Evolutionary conservation across 2,888 invertebrate species (phyloP), one percentile per base, ranked within the genome.

Genomic region (Polyploca ridens): DNA sequence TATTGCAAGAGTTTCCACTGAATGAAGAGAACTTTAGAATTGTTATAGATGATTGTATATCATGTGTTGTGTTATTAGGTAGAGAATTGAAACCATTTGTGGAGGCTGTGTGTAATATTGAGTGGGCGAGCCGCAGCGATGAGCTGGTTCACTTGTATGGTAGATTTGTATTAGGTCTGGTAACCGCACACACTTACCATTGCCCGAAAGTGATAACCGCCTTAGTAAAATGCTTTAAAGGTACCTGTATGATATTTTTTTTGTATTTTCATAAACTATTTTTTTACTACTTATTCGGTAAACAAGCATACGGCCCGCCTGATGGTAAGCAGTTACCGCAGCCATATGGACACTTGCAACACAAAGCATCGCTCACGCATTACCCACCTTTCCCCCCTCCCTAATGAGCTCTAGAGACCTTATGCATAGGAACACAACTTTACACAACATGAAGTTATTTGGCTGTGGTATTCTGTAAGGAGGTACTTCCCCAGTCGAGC

Each of bases 101-200:
- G 1, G 89, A 91, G 68, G 79, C 83, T 14, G 75, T 93, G 64
- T 91, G 90, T 72, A 84, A 82, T 65, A 75, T 94, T 46, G 88
- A 93, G 64, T 94, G 94, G 94, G 78, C 82, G 0, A 79, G 70
- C 57, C 78, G 93, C 38, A 83, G 82, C 63, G 84, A 87, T 7
- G 84, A 86, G 58, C 71, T 90, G 3, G 87, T 92, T 8, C 82
- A 86, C 10, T 64, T 92, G 58, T 94, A 85, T 68, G 84, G 85
- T 58, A 85, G 76, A 69, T 94, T 93, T 76, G 76, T 90, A 5
- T 69, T 93, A 10, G 86, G 85, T 63, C 74, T 94, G 38, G 89
- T 94, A 0, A 94, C 94, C 0, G 94, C 94, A 6, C 94, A 94
- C 69, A 89, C 90, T 0, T 94, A 94, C 73, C 94, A 94, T 69